phyloP scores from a whole-genome alignment of 2,888 invertebrate genomes.

The Silvanus unidentatus region DNA sequence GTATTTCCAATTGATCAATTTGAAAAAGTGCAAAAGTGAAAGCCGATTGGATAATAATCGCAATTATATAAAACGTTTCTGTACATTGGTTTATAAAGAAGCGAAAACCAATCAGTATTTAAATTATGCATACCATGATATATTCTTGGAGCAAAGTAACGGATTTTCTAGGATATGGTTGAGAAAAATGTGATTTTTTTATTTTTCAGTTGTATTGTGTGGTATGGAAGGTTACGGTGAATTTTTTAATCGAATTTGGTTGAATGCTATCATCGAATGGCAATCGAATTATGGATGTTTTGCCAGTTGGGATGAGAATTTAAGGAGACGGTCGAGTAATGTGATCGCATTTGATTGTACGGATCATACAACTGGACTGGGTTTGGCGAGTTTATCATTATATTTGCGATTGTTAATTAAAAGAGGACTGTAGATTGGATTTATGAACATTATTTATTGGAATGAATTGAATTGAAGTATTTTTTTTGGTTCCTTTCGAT shows the following conservation, averaged over 20 bases:
- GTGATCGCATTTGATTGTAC: slow-evolving; percentile 42
- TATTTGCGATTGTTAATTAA: slow-evolving; percentile 25
- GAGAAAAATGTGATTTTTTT: background rate
- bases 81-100: slow-evolving; percentile 33
- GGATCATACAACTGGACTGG: slow-evolving; percentile 46
- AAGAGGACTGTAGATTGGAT: background rate
- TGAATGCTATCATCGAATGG: slow-evolving; percentile 41
- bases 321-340: slow-evolving; percentile 31
- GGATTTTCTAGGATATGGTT: background rate
- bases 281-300: slow-evolving; percentile 43
- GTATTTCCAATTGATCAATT: slow-evolving; percentile 28
- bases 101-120: slow-evolving; percentile 30
- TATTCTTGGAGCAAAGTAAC: slow-evolving; percentile 36
- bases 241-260: slow-evolving; percentile 40
- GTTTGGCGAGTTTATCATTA: slow-evolving; percentile 40
- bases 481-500: no score
- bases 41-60: background rate
- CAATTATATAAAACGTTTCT: slow-evolving; percentile 20
- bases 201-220: slow-evolving; percentile 45
- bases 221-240: slow-evolving; percentile 48
- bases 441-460: no score
- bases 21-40: slow-evolving; percentile 18
- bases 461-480: no score
- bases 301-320: slow-evolving; percentile 18
- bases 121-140: slow-evolving; percentile 31